Evolutionary conservation across 2,797 vertebrate genomes (phyloP).

Genomic region (Microchirus variegatus): DNA sequence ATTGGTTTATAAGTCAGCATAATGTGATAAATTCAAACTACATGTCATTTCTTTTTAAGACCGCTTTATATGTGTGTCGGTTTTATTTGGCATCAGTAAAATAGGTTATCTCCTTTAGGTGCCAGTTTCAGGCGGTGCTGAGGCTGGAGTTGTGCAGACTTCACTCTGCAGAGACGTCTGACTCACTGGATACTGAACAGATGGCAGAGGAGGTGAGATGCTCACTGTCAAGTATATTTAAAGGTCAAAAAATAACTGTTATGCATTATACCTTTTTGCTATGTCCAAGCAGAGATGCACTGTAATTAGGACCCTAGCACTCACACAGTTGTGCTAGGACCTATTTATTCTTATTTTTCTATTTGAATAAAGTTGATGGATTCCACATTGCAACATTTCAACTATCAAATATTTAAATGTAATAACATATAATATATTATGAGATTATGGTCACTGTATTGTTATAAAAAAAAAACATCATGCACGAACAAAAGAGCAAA

Average conservation of each 20-base stretch:
- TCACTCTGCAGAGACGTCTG: constrained; percentile 68
- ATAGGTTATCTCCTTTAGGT: constrained; percentile 75
- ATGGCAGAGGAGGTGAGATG: constrained; percentile 88
- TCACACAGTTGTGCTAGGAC: too few relatives aligned
- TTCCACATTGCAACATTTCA: too few relatives aligned
- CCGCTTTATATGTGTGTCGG: background rate
- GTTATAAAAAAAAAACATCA: background rate
- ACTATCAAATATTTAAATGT: background rate
- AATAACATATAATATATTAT: too few relatives aligned
- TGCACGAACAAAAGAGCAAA: background rate
- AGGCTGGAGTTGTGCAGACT: constrained; percentile 88
- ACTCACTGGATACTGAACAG: constrained; percentile 78
- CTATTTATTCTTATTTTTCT: too few relatives aligned
- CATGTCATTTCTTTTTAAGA: too few relatives aligned
- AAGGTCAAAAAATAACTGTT: too few relatives aligned
- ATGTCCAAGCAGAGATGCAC: background rate
- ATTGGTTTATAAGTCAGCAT: background rate
- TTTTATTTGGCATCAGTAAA: background rate
- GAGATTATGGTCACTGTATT: too few relatives aligned
- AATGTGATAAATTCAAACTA: background rate
- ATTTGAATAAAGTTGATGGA: too few relatives aligned
- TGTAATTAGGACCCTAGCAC: too few relatives aligned
- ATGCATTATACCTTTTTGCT: background rate
- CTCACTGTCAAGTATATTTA: background rate
- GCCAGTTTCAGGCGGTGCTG: constrained; percentile 89